Percentiles rank a stretch among this genome's conserved stretches.
Conservation (phyloP, 2,113 vertebrate genomes). For the Bettongia penicillata region DNA sequence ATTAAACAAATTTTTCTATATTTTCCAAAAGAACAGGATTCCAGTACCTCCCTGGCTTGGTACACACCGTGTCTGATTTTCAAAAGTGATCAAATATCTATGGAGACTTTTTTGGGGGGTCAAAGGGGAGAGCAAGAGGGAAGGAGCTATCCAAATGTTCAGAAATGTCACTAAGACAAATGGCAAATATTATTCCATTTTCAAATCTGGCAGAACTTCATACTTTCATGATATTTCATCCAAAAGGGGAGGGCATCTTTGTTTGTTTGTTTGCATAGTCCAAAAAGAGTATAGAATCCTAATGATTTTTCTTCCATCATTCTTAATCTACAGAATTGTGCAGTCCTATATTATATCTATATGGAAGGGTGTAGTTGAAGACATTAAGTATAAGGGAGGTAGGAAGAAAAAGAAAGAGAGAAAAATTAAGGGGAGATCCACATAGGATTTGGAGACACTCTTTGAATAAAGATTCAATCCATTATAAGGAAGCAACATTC, state of each 20-base stretch:
- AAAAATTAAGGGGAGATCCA: slow-evolving; percentile 28
- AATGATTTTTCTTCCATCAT: slow-evolving; percentile 60
- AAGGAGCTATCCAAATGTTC: slow-evolving; percentile 23
- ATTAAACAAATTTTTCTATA: slow-evolving; percentile 51
- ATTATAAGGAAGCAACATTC: background rate
- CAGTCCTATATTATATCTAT: background rate
- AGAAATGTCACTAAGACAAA: slow-evolving; percentile 75
- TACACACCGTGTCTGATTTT: slow-evolving; percentile 22
- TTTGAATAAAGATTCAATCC: slow-evolving; percentile 45
- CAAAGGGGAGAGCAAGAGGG: background rate
- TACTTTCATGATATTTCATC: slow-evolving; percentile 76
- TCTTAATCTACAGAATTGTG: slow-evolving; percentile 49
- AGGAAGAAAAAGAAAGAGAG: background rate
- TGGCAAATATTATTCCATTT: slow-evolving; percentile 70
- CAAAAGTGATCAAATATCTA: slow-evolving; percentile 45
- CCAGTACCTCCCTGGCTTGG: background rate
- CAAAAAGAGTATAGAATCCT: slow-evolving; percentile 64
- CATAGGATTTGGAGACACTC: background rate
- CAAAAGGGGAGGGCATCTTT: slow-evolving; percentile 37
- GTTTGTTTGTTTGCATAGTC: slow-evolving; percentile 30
- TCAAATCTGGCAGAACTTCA: slow-evolving; percentile 69
- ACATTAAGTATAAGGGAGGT: slow-evolving; percentile 36
- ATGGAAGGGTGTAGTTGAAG: background rate
- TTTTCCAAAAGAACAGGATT: background rate
- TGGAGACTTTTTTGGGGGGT: background rate